Evolutionary conservation across 2,113 vertebrate genomes (phyloP).

Genomic region (Ceyx cyanopectus): DNA sequence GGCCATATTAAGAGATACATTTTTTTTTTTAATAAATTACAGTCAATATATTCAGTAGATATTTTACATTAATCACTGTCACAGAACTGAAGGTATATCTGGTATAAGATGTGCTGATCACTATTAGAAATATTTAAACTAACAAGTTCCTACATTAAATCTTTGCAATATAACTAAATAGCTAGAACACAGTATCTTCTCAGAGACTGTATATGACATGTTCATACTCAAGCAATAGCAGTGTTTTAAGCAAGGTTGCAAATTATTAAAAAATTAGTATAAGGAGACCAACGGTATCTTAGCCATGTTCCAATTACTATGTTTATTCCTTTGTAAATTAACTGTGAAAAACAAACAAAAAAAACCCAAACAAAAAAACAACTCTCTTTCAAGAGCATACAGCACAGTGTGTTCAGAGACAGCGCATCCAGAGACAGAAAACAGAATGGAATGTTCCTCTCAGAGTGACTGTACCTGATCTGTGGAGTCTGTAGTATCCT

Average conservation of each 20-base stretch:
- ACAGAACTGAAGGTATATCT: background rate
- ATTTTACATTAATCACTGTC: background rate
- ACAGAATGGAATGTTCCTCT: background rate
- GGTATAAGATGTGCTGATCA: background rate
- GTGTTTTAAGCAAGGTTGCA: background rate
- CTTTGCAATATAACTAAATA: background rate
- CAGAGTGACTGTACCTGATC: background rate
- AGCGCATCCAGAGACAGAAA: background rate
- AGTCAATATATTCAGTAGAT: background rate
- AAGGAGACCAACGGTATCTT: background rate
- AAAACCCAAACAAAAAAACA: too few relatives aligned
- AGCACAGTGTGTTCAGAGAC: background rate
- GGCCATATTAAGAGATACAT: background rate
- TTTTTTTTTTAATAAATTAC: background rate
- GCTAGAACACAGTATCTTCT: background rate
- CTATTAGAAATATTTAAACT: background rate
- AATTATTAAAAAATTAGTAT: background rate
- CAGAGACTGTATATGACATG: background rate
- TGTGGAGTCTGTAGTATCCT: accelerated
- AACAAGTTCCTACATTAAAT: background rate
- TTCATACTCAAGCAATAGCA: background rate
- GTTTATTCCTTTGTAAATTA: background rate
- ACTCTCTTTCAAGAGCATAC: too few relatives aligned
- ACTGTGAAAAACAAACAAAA: background rate
- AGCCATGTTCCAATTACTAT: background rate